Conservation (phyloP, 2,113 vertebrate genomes). For the Odobenus rosmarus region DNA sequence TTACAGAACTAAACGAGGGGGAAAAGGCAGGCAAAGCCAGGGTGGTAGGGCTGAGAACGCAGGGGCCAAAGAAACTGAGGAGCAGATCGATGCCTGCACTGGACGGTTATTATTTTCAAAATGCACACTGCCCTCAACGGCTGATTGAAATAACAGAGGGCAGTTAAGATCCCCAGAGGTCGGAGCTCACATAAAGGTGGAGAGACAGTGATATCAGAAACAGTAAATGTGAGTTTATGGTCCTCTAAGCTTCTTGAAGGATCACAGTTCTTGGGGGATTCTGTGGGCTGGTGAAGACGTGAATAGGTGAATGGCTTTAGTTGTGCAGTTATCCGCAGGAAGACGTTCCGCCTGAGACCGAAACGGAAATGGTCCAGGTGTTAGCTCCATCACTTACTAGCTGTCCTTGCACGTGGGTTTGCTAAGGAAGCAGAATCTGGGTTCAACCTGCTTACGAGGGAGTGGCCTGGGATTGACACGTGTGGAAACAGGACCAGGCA, state of each 20-base stretch:
- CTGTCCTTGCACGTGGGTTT: background rate
- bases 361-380: background rate
- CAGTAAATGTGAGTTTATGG: background rate
- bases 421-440: background rate
- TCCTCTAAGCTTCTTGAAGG: background rate
- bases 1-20: conserved; percentile 10
- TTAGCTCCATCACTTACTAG: background rate
- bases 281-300: background rate
- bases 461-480: background rate
- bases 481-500: background rate
- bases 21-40: background rate
- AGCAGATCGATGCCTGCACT: too few species aligned
- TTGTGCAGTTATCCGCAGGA: background rate
- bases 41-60: background rate
- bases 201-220: background rate
- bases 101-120: background rate
- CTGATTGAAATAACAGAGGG: background rate
- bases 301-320: background rate
- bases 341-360: background rate
- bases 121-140: background rate
- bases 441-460: background rate
- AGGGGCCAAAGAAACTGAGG: background rate
- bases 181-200: background rate
- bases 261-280: background rate
- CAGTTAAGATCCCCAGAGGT: background rate